Evolutionary conservation across 2,888 invertebrate genomes (phyloP).

Genomic region (Allolobophora icterica): DNA sequence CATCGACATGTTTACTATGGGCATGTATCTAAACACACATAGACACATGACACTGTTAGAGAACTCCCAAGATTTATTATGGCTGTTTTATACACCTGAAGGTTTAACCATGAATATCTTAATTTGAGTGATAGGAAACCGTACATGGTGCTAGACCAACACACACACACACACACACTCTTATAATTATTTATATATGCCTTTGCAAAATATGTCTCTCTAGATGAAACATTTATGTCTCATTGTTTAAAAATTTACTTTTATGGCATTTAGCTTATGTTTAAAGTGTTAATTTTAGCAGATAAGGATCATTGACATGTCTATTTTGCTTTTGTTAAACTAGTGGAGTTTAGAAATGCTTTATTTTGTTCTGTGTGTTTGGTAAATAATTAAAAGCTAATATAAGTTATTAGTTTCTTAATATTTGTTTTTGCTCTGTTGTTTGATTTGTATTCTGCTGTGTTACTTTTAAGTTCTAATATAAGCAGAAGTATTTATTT

Average conservation of each 20-base stretch:
- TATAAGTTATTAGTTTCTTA: neutral
- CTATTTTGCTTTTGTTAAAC: neutral
- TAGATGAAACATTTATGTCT: too few relatives aligned
- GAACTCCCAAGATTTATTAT: too few relatives aligned
- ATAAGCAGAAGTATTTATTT: neutral
- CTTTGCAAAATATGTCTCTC: too few relatives aligned
- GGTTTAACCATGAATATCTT: too few relatives aligned
- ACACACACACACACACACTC: too few relatives aligned
- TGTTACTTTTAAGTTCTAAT: slow-evolving; percentile 15
- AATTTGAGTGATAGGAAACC: too few relatives aligned
- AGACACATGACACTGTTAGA: too few relatives aligned
- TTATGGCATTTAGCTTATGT: neutral
- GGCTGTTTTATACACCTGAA: too few relatives aligned
- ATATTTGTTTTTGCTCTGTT: neutral
- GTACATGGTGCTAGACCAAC: too few relatives aligned
- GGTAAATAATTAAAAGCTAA: neutral
- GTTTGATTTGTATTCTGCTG: neutral
- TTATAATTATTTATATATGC: too few relatives aligned
- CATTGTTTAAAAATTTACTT: neutral
- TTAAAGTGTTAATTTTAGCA: neutral
- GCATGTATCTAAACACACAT: too few relatives aligned
- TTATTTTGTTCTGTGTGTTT: neutral
- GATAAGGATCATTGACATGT: neutral
- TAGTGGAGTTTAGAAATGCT: neutral
- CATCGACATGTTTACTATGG: too few relatives aligned